Base-by-base conservation (phyloP, 2,888 invertebrate genomes). In the Stenchaetothrips biformis region DNA sequence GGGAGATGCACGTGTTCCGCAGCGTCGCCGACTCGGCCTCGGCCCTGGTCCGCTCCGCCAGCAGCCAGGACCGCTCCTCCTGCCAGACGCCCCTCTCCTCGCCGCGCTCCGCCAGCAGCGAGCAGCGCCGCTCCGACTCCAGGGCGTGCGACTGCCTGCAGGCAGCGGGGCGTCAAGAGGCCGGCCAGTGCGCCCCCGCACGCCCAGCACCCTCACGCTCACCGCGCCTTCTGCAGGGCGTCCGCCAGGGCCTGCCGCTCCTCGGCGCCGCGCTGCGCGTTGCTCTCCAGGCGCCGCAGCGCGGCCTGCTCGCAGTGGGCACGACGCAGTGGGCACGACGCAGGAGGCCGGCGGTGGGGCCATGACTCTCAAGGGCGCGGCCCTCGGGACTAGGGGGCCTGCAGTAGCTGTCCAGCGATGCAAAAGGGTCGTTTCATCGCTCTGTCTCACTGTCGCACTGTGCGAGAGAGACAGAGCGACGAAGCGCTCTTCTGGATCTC, bases 141-240 rank as follows among this genome's bases (percentile, higher is more conserved):
- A 67, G 21, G 7, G 67, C 67, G 21, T 67, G 67, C 67, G 67
- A 67, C 67, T 67, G 67, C 67, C 67, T 67, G 67, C 25, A 6
- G 86, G 87, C 78, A 37, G 37, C 37, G 37, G 37, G 37, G 37
- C 37, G 37, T 37, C 37, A 37, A 37, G 37, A 37, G 37, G n/a
- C n/a, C n/a, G n/a, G n/a, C n/a, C n/a, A n/a, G n/a, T n/a, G n/a
- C n/a, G n/a, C n/a, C n/a, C n/a, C n/a, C n/a, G n/a, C n/a, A n/a
- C n/a, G n/a, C n/a, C n/a, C n/a, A n/a, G n/a, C n/a, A n/a, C n/a
- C n/a, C n/a, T 18, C 53, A 18, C 53, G 1, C 62, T n/a, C 21
- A 67, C 67, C 67, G 67, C 21, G 21, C 67, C n/a, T 21, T 67
- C 67, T 67, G 67, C 67, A 67, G 21, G 7, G 67, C 67, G 21